Evolutionary conservation across 2,888 invertebrate genomes (phyloP), one percentile per base, ranked within the genome.

Genomic region (Caenorhabditis wallacei): DNA sequence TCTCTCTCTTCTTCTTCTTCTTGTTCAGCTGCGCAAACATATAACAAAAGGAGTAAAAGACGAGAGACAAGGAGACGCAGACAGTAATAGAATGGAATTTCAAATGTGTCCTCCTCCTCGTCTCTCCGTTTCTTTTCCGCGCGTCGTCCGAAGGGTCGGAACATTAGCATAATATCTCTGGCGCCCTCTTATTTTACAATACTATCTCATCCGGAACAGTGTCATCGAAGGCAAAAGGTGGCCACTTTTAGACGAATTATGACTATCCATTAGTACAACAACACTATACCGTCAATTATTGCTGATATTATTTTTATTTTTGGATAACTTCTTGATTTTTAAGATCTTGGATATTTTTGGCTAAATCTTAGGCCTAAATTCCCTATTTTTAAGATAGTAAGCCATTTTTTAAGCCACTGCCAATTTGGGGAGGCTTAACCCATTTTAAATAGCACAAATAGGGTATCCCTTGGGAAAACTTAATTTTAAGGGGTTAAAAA

Each of bases 121-220:
- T 20, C n/a, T 11, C 22, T 70, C 72, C 72, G 72, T 72, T 72
- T 72, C 63, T 63, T 61, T 61, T 71, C 53, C 53, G 37, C 16
- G 18, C 48, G 63, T 53, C 61, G 53, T 53, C 51, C 63, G 61
- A n/a, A n/a, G 59, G 40, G 63, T 72, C 72, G 72, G 72, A 72
- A 72, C 72, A 72, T 72, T 72, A 72, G 72, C 72, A 72, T 72
- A 72, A 51, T 72, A 24, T 63, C 24, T 63, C 61, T 72, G 35
- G n/a, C 16, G 18, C 37, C 13, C 53, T 13, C 56, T 70, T 57
- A 24, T 22, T n/a, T 26, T 37, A 5, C 7, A 2, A n/a, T 35
- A 22, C 13, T 71, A 22, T 61, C 51, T 51, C 43, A 18, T 18
- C 26, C 16, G 59, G 48, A 43, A 72, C 72, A 72, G 72, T 72